Conservation (phyloP, 2,113 vertebrate genomes). For the Hemichromis elongatus region DNA sequence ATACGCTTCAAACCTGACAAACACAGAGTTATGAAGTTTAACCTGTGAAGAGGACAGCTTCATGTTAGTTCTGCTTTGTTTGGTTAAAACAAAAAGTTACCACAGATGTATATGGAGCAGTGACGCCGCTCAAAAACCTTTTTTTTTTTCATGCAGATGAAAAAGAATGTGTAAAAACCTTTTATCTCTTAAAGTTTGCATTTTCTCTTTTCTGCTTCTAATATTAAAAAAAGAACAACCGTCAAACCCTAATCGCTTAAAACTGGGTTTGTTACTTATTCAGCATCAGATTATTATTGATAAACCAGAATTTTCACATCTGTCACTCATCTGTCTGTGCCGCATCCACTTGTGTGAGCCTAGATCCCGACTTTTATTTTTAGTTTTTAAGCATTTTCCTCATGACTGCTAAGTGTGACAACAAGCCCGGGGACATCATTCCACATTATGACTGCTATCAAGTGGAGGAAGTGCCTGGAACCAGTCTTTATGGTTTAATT, state of each 20-base stretch:
- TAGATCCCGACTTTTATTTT: neutral
- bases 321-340: neutral
- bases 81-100: neutral
- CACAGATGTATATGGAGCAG: neutral
- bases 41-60: neutral
- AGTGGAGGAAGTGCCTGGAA: neutral
- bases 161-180: neutral
- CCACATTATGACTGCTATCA: neutral
- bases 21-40: neutral
- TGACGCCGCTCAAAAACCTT: neutral
- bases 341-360: neutral
- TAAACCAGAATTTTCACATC: neutral
- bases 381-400: neutral
- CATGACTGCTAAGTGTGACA: neutral
- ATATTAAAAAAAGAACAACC: neutral
- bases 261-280: neutral
- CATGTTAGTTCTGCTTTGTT: neutral
- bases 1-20: neutral
- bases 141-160: neutral
- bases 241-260: too few species aligned
- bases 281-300: neutral
- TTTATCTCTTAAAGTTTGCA: neutral
- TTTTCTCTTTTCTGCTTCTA: neutral
- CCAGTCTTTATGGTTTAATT: neutral
- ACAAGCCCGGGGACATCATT: neutral